A percentile compares a stretch with the other conserved stretches of the same genome.
phyloP scores from a whole-genome alignment of 37 sponge, comb jelly and placozoan genomes.

The Spongia lamella region DNA sequence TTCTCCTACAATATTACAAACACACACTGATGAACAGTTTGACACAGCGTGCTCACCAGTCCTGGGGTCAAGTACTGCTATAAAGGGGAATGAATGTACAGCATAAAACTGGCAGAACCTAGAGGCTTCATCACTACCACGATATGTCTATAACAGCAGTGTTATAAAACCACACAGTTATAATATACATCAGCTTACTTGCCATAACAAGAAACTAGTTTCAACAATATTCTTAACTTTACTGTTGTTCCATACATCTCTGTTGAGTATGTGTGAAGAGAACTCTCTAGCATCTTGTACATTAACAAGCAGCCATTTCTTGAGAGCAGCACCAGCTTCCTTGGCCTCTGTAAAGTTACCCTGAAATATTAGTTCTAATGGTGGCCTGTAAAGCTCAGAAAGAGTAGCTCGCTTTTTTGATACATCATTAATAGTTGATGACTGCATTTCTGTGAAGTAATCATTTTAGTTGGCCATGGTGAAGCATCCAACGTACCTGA shows the following conservation, averaged over 20 bases:
- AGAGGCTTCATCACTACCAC: conserved; percentile 65
- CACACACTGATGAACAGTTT: conserved; percentile 12
- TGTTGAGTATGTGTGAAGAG: conserved; percentile 76
- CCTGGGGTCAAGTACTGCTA: conserved; percentile 88
- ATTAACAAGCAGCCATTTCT: conserved; percentile 80
- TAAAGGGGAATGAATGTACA: conserved; percentile 55
- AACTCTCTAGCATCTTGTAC: conserved; percentile 81
- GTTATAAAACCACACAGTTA: too few relatives aligned
- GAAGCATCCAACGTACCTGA: not conserved
- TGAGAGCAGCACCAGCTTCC: conserved; percentile 19
- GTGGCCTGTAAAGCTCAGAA: conserved; percentile 79
- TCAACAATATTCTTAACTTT: conserved; percentile 46
- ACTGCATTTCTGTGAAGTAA: not conserved
- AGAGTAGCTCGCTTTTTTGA: conserved; percentile 36
- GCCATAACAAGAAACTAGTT: conserved; percentile 73
- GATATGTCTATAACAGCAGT: conserved; percentile 35
- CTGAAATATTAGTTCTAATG: conserved; percentile 72
- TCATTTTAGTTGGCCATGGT: not conserved
- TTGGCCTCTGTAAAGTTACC: conserved; percentile 70
- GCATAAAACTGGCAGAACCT: conserved; percentile 74
- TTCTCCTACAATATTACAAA: not conserved
- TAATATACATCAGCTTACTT: conserved; percentile 48
- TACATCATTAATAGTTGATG: not conserved
- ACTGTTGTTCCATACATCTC: conserved; percentile 85
- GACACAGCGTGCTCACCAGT: conserved; percentile 83